These are phyloP conservation scores for Ptychobarbus kaznakovi DNA, from an alignment of 2,797 vertebrate genomes.

Conservation along the genomic window DNA sequence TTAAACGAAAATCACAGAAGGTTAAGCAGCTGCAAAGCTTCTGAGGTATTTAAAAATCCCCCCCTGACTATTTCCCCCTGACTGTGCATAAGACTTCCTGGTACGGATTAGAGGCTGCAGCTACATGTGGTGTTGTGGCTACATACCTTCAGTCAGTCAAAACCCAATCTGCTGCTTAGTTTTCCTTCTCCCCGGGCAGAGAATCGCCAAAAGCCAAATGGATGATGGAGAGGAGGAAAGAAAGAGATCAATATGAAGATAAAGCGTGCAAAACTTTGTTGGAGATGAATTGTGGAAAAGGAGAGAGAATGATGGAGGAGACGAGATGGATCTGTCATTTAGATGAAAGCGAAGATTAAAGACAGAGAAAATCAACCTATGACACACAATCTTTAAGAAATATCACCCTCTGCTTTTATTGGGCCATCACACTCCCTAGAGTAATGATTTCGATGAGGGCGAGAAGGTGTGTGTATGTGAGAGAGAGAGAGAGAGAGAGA, in stretches of 20 bases:
- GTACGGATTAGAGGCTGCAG: slow-evolving; percentile 75
- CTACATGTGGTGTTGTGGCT: slow-evolving; percentile 82
- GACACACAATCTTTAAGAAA: slow-evolving; percentile 32
- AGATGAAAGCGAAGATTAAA: slow-evolving; percentile 30
- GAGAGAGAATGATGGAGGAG: slow-evolving; percentile 23
- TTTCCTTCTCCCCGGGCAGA: slow-evolving; percentile 54
- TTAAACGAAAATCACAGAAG: slow-evolving; percentile 74
- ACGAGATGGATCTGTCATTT: background rate
- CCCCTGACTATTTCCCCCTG: slow-evolving; percentile 64
- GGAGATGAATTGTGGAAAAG: slow-evolving; percentile 20
- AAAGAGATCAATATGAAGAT: slow-evolving; percentile 15
- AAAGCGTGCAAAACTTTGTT: slow-evolving; percentile 35
- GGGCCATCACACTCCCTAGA: slow-evolving; percentile 18
- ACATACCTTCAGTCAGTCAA: slow-evolving; percentile 80
- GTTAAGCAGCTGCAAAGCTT: slow-evolving; percentile 79
- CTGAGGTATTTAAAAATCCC: slow-evolving; percentile 74
- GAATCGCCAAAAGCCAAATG: slow-evolving; percentile 66
- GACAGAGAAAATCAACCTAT: slow-evolving; percentile 38
- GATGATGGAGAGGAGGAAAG: slow-evolving; percentile 33
- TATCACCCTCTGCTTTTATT: slow-evolving; percentile 28
- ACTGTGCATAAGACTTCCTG: slow-evolving; percentile 73
- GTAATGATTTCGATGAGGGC: background rate
- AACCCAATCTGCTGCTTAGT: slow-evolving; percentile 83
- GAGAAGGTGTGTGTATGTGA: background rate
- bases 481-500: background rate